These are phyloP conservation scores for Smithornis capensis DNA, from an alignment of 2,113 vertebrate species.

Conservation along the genomic window DNA sequence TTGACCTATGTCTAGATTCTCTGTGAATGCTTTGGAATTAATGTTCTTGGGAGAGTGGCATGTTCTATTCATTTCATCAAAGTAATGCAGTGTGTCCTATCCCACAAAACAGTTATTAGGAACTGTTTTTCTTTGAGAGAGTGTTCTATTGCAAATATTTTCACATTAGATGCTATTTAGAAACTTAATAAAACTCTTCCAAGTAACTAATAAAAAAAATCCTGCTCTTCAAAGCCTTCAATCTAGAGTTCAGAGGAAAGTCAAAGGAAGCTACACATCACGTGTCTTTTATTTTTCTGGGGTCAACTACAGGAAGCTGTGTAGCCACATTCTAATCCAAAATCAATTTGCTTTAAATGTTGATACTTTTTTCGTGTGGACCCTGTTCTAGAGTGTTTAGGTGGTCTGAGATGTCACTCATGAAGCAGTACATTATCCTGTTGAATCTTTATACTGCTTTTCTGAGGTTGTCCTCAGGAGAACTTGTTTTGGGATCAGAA, in stretches of 20 bases:
- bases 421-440: neutral
- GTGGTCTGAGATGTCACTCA: neutral
- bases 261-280: constrained; percentile 34
- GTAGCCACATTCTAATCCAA: neutral
- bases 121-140: neutral
- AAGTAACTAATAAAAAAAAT: neutral
- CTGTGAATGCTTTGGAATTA: neutral
- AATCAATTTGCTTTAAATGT: neutral
- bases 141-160: neutral
- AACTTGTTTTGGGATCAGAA: neutral
- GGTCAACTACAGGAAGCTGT: constrained; percentile 16
- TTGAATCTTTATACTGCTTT: neutral
- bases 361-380: neutral
- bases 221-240: neutral
- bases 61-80: neutral
- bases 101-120: neutral
- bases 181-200: neutral
- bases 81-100: neutral
- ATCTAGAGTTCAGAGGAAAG: constrained; percentile 31
- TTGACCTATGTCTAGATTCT: neutral
- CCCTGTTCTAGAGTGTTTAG: neutral
- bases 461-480: neutral
- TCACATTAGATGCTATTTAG: neutral
- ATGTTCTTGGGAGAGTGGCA: neutral
- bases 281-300: constrained; percentile 48